These are phyloP conservation scores for Lutra lutra DNA, from an alignment of 2,797 vertebrate species.

Conservation along the genomic window DNA sequence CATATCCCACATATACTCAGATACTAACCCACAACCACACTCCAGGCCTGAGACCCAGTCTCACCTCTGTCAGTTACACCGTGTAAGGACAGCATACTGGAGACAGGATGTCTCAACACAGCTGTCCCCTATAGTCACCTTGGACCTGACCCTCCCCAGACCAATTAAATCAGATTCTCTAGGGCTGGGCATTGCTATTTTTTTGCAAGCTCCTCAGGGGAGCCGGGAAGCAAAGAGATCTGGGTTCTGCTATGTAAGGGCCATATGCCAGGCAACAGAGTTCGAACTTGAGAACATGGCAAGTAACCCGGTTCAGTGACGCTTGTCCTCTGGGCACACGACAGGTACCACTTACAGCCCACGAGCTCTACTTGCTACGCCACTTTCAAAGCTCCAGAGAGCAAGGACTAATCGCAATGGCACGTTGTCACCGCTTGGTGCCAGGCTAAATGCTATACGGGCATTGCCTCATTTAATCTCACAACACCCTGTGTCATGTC, in stretches of 20 bases:
- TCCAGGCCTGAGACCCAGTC: not conserved
- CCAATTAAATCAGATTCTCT: not conserved
- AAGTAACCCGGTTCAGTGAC: not conserved
- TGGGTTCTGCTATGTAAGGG: not conserved
- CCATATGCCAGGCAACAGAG: not conserved
- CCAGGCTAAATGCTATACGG: not conserved
- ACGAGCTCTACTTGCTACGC: not conserved
- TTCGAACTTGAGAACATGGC: not conserved
- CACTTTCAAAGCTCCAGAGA: not conserved
- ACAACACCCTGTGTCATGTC: not conserved
- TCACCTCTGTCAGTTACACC: not conserved
- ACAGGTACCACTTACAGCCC: not conserved
- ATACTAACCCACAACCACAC: not conserved
- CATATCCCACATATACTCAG: not conserved
- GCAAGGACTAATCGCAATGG: not conserved
- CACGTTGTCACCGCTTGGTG: accelerated
- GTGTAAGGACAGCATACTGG: not conserved
- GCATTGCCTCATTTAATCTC: not conserved
- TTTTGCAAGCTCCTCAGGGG: not conserved
- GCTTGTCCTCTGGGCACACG: not conserved
- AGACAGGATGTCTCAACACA: not conserved
- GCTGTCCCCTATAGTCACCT: not conserved
- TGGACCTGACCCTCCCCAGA: not conserved
- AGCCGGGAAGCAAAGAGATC: not conserved
- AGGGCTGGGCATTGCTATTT: not conserved